Evolutionary conservation across 2,113 vertebrate genomes (phyloP).

Genomic region (Menura novaehollandiae): DNA sequence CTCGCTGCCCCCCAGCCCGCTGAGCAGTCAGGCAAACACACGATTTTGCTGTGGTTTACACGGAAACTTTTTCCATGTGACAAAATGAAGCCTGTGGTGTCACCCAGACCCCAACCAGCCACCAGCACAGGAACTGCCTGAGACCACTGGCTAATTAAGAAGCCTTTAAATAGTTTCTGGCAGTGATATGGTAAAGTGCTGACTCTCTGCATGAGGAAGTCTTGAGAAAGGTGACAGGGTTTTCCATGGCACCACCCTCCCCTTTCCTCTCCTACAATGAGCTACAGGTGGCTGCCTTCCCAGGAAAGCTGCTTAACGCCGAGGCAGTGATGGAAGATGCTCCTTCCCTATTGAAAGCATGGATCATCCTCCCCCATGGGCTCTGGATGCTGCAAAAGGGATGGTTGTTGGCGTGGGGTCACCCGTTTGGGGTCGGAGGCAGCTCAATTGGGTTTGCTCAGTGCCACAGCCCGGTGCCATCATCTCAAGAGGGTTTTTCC

Average conservation of each 20-base stretch:
- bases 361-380: fast-evolving
- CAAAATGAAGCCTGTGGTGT: neutral
- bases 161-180: neutral
- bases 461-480: neutral
- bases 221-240: neutral
- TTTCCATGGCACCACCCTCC: neutral
- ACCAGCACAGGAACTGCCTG: neutral
- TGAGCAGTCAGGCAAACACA: neutral
- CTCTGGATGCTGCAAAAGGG: neutral
- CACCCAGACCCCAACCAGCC: neutral
- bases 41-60: neutral
- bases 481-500: neutral
- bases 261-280: neutral
- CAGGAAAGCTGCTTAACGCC: fast-evolving
- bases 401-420: fast-evolving
- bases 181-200: neutral
- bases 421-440: neutral
- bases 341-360: fast-evolving
- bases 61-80: neutral
- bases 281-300: fast-evolving
- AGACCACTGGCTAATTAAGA: neutral
- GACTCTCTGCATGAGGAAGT: neutral
- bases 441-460: neutral
- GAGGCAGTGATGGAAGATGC: neutral
- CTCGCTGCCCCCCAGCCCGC: fast-evolving